These are phyloP conservation scores for Bufotes viridis DNA, from an alignment of 2,797 vertebrate species.

Conservation along the genomic window DNA sequence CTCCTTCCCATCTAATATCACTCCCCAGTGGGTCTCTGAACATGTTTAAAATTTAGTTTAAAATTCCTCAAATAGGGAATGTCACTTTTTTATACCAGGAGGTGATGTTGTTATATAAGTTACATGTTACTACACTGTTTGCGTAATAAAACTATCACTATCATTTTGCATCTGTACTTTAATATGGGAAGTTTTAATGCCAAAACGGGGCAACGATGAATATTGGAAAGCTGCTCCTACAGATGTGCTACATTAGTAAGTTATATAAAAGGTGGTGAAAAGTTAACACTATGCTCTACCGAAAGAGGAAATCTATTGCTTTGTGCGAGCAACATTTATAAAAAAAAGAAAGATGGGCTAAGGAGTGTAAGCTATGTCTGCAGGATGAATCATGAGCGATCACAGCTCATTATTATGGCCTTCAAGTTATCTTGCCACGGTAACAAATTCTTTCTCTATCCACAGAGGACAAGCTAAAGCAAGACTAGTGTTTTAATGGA, in stretches of 20 bases:
- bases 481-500: conserved; percentile 50
- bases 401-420: conserved; percentile 54
- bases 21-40: too few species aligned
- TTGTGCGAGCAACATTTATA: background rate
- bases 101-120: background rate
- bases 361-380: conserved; percentile 35
- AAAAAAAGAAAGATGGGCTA: conserved; percentile 6
- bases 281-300: conserved; percentile 11
- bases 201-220: background rate
- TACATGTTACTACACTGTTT: background rate
- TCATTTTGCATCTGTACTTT: background rate
- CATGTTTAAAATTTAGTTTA: background rate
- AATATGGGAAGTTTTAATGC: conserved; percentile 1
- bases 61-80: background rate
- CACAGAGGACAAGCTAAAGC: conserved; percentile 48
- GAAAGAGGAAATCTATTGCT: conserved; percentile 1
- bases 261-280: conserved; percentile 28
- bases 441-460: conserved; percentile 56
- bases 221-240: background rate
- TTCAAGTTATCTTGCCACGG: conserved; percentile 56
- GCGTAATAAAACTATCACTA: conserved; percentile 1
- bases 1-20: background rate
- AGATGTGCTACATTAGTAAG: conserved; percentile 26
- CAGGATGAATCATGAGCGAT: conserved; percentile 26
- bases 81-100: background rate